These are phyloP conservation scores for Pseudorhombus dupliciocellatus DNA, from an alignment of 2,113 vertebrate genomes.

Conservation along the genomic window DNA sequence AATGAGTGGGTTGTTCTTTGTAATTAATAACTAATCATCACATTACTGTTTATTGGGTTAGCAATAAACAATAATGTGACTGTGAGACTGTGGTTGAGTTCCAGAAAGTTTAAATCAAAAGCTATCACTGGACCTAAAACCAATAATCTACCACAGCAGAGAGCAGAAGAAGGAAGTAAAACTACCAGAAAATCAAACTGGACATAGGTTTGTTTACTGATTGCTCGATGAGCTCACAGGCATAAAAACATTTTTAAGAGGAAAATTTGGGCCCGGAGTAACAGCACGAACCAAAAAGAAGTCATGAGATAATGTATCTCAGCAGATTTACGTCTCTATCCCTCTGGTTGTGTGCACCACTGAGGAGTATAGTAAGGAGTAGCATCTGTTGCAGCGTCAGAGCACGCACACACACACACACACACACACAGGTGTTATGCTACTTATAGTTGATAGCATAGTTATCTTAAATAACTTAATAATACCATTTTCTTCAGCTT, in stretches of 20 bases:
- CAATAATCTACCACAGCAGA: background rate
- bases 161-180: background rate
- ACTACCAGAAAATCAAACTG: background rate
- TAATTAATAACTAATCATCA: slow-evolving; percentile 53
- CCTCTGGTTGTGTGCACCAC: background rate
- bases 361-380: background rate
- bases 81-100: slow-evolving; percentile 47
- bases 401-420: background rate
- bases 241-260: background rate
- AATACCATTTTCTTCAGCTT: background rate
- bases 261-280: background rate
- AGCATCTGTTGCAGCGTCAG: background rate
- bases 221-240: background rate
- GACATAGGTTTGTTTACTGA: background rate
- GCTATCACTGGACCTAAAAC: slow-evolving; percentile 33
- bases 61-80: slow-evolving; percentile 49
- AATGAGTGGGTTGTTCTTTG: slow-evolving; percentile 33
- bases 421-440: background rate
- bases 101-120: slow-evolving; percentile 36
- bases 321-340: background rate
- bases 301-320: background rate
- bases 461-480: background rate
- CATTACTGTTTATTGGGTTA: slow-evolving; percentile 47
- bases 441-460: background rate
- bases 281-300: background rate